Evolutionary conservation across 2,113 vertebrate species (phyloP).

Genomic region (Cyanistes caeruleus): DNA sequence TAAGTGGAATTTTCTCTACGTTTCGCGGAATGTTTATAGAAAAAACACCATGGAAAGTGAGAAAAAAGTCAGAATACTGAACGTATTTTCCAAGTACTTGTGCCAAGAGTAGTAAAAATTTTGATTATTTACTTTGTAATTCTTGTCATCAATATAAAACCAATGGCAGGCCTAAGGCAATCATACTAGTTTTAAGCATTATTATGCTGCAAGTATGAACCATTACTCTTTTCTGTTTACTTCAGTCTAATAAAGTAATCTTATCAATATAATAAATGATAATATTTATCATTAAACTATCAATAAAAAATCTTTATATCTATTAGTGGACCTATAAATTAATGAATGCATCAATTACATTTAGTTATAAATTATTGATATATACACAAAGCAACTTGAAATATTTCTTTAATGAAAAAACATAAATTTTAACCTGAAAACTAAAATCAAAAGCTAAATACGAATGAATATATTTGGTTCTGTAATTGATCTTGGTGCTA

Average conservation of each 20-base stretch:
- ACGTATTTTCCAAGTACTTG: slow-evolving; percentile 59
- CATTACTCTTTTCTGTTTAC: not conserved
- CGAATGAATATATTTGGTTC: not conserved
- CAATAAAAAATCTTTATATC: not conserved
- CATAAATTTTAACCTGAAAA: not conserved
- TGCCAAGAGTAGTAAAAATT: slow-evolving; percentile 65
- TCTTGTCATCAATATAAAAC: slow-evolving; percentile 22
- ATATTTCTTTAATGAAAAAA: not conserved
- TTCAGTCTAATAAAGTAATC: not conserved
- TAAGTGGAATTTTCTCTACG: slow-evolving; percentile 43
- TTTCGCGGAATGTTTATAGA: slow-evolving; percentile 55
- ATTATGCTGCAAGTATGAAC: not conserved
- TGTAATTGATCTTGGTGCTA: not conserved
- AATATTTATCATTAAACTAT: not conserved
- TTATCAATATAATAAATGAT: not conserved
- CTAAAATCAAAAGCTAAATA: not conserved
- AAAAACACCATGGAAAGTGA: slow-evolving; percentile 58
- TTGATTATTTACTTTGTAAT: slow-evolving; percentile 66
- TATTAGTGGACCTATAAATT: not conserved
- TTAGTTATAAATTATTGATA: not conserved
- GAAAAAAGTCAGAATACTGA: slow-evolving; percentile 7
- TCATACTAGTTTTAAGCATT: not conserved
- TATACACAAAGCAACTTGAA: not conserved
- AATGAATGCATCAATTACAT: not conserved
- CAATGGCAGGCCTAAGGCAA: not conserved